phyloP scores from a whole-genome alignment of 1,140 invertebrate genomes.

The Drosophila lacteicornis region DNA sequence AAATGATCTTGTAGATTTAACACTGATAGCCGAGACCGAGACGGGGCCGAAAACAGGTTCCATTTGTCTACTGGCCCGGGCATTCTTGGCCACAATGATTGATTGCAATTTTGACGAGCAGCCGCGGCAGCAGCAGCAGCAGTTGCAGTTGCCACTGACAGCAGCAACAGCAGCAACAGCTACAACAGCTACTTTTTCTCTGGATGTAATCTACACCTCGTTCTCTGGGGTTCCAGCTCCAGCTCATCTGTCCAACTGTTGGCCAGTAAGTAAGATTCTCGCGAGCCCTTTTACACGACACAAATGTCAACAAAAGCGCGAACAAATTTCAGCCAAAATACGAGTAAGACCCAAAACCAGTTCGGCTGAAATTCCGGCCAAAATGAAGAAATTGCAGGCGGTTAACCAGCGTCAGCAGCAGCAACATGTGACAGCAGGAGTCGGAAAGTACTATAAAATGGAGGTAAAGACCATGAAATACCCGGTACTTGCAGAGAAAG shows the following conservation, averaged over 20 bases:
- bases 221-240: not conserved
- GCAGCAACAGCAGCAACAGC: constrained; percentile 59
- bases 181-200: constrained; percentile 49
- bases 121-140: constrained; percentile 9
- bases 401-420: constrained; percentile 8
- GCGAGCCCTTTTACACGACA: constrained; percentile 66
- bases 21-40: constrained; percentile 65
- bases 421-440: constrained; percentile 34
- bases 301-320: constrained; percentile 78
- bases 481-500: not conserved
- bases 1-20: constrained; percentile 84
- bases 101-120: constrained; percentile 47
- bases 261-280: constrained; percentile 70
- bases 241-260: constrained; percentile 30
- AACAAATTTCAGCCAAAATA: constrained; percentile 67
- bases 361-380: constrained; percentile 55
- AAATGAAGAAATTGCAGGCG: constrained; percentile 77
- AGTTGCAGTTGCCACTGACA: constrained; percentile 40
- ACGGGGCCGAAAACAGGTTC: constrained; percentile 62
- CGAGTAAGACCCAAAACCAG: constrained; percentile 23
- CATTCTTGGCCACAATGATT: constrained; percentile 65
- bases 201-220: constrained; percentile 73
- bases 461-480: not conserved
- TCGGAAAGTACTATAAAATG: not conserved
- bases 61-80: constrained; percentile 63